Evolutionary conservation across 92 coral and sea anemone species (phyloP).

Genomic region (Micromussa lordhowensis): DNA sequence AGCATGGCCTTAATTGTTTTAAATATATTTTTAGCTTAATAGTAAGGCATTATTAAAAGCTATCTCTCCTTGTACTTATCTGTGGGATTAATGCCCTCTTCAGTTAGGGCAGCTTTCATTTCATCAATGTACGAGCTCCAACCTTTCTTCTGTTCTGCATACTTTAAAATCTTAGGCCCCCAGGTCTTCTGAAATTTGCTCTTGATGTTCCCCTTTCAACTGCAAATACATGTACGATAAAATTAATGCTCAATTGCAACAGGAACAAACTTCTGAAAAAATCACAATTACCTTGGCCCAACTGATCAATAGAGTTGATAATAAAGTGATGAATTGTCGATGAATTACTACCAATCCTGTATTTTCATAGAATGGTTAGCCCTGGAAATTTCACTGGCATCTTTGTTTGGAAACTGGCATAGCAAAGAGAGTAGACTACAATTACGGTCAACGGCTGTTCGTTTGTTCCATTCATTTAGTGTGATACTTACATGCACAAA

Average conservation of each 20-base stretch:
- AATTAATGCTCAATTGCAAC: no score
- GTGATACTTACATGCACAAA: no score
- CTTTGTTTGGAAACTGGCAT: not conserved
- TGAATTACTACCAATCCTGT: slow-evolving; percentile 2
- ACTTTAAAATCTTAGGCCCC: not conserved
- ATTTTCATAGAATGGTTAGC: slow-evolving; percentile 8
- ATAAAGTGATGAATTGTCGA: not conserved
- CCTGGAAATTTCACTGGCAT: slow-evolving; percentile 8
- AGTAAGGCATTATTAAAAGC: not conserved
- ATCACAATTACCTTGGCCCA: no score
- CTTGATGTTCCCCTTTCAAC: no score
- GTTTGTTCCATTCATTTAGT: no score
- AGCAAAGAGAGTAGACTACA: not conserved
- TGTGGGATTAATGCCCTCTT: slow-evolving; percentile 7
- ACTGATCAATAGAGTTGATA: no score
- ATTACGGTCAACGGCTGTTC: no score
- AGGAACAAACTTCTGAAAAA: no score
- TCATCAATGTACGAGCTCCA: slow-evolving; percentile 5
- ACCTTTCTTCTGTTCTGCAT: slow-evolving; percentile 16
- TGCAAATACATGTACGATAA: no score
- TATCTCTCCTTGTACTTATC: not conserved
- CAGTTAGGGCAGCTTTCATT: slow-evolving; percentile 15
- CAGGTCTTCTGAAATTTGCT: no score
- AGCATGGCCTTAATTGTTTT: no score
- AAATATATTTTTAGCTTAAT: no score